phyloP scores from a whole-genome alignment of 2,113 vertebrate genomes.

The Butorides virescens region DNA sequence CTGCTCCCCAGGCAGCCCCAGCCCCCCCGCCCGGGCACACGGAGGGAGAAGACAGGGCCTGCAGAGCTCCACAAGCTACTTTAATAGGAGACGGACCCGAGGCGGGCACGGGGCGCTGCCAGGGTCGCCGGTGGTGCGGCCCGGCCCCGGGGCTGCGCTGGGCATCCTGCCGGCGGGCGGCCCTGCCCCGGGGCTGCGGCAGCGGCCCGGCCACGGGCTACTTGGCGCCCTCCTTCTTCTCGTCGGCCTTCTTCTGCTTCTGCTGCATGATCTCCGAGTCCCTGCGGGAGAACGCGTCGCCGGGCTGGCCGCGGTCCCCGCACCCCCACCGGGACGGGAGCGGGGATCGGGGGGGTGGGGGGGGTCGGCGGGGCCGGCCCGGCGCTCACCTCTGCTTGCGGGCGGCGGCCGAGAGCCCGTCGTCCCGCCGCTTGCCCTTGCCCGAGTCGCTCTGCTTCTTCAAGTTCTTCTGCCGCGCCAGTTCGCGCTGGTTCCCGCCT shows the following conservation, averaged over 20 bases:
- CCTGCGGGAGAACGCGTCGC: conserved; percentile 66
- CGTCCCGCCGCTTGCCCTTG: conserved; percentile 84
- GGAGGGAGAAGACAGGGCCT: conserved; percentile 6
- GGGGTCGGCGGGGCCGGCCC: conserved; percentile 3
- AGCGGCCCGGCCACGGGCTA: conserved; percentile 59
- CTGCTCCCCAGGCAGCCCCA: neutral
- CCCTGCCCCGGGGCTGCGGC: neutral
- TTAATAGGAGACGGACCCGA: conserved; percentile 70
- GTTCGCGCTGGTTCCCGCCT: conserved; percentile 92
- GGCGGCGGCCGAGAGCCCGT: conserved; percentile 88
- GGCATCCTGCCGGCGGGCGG: neutral
- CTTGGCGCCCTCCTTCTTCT: conserved; percentile 74
- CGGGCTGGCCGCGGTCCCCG: conserved; percentile 46
- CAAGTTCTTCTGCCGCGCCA: conserved; percentile 87
- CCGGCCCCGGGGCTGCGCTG: neutral
- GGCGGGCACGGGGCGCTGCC: conserved; percentile 49
- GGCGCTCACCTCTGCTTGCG: conserved; percentile 85
- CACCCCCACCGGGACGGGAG: neutral
- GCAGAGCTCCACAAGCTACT: conserved; percentile 76
- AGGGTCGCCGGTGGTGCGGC: neutral
- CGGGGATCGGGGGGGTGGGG: neutral
- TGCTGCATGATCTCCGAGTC: conserved; percentile 96
- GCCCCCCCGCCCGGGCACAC: neutral
- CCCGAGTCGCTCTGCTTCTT: conserved; percentile 80
- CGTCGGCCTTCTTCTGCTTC: conserved; percentile 89